phyloP scores from a whole-genome alignment of 1,140 invertebrate species.

The Lasaia peninsularis region DNA sequence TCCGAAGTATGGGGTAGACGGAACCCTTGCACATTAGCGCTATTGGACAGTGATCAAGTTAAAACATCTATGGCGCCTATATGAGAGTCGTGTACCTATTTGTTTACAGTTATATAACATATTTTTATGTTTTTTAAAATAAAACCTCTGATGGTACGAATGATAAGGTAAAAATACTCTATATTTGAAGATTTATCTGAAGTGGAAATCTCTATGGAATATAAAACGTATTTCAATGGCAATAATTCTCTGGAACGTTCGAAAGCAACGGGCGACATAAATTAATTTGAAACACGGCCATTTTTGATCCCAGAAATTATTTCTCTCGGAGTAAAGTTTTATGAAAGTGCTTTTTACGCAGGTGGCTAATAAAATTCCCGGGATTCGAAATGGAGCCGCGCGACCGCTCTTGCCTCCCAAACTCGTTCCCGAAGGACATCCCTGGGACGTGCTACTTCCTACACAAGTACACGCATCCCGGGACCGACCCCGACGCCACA shows the following conservation, averaged over 20 bases:
- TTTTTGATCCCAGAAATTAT: background rate
- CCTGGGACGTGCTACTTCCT: conserved; percentile 92
- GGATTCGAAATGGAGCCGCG: conserved; percentile 89
- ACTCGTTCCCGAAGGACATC: conserved; percentile 88
- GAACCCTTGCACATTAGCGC: no score
- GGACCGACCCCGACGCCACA: conserved; percentile 76
- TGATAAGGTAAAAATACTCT: background rate
- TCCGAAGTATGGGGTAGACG: no score
- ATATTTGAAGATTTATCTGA: background rate
- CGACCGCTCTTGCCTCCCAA: conserved; percentile 87
- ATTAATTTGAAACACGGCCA: background rate
- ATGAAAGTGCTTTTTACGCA: conserved; percentile 59
- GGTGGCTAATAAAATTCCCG: conserved; percentile 84
- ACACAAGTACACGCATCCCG: conserved; percentile 86
- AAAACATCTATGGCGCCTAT: no score
- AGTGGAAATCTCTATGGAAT: background rate
- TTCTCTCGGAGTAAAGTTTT: conserved; percentile 13
- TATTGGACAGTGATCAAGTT: no score
- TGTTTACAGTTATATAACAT: no score
- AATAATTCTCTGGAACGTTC: background rate
- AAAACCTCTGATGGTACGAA: background rate
- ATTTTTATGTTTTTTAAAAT: no score
- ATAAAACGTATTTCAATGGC: background rate
- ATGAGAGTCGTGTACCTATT: no score
- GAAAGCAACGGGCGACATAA: background rate